phyloP scores from a whole-genome alignment of 37 sponge, comb jelly and placozoan species.

The Ianthella basta region DNA sequence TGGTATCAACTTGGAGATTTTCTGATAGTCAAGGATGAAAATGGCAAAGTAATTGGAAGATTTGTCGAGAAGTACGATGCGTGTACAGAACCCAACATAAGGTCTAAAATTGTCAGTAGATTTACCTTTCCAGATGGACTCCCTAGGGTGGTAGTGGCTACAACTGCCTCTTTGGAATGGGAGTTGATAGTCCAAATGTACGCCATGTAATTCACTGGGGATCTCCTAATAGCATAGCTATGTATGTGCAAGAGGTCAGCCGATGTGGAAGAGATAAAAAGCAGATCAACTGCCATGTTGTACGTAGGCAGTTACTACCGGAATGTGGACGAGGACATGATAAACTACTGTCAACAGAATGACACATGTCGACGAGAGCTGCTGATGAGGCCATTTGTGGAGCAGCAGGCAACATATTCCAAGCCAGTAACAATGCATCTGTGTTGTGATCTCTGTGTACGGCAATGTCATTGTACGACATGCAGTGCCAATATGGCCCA shows the following conservation, averaged over 20 bases:
- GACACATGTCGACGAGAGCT: slow-evolving; percentile 7
- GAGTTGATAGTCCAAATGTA: not conserved
- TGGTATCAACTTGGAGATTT: not conserved
- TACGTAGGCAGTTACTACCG: not conserved
- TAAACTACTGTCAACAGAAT: slow-evolving; percentile 1
- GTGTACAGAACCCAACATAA: not conserved
- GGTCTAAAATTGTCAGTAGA: not conserved
- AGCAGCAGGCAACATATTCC: not conserved
- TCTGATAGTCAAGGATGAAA: not conserved
- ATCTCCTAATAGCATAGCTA: not conserved
- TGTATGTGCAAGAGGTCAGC: not conserved
- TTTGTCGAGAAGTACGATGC: not conserved
- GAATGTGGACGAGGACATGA: slow-evolving; percentile 6
- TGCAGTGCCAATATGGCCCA: not conserved
- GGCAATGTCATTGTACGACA: not conserved
- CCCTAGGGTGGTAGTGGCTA: not conserved
- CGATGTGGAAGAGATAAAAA: not conserved
- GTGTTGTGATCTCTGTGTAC: not conserved
- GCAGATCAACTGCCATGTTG: too few relatives aligned
- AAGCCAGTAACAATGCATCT: not conserved
- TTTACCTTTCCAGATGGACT: not conserved
- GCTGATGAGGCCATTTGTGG: not conserved
- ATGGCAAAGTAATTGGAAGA: not conserved
- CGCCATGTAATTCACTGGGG: not conserved
- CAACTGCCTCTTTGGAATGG: not conserved